These are phyloP conservation scores for Bradypodion ventrale DNA, from an alignment of 2,797 vertebrate species.

Conservation along the genomic window DNA sequence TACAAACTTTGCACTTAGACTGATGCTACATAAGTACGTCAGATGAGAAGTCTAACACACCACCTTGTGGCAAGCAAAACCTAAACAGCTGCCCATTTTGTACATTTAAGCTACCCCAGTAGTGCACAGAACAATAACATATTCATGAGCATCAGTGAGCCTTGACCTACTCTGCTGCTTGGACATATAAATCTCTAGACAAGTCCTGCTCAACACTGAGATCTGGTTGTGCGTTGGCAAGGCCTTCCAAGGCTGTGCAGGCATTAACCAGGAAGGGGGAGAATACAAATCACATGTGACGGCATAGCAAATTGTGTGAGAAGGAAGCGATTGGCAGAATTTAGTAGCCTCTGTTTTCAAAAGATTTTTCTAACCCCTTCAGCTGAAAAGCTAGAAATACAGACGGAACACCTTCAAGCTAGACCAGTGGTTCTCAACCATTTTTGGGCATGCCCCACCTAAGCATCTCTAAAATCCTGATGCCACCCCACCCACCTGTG, in stretches of 20 bases:
- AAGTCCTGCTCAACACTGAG: constrained; percentile 33
- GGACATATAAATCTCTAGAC: constrained; percentile 13
- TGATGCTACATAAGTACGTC: background rate
- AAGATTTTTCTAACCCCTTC: background rate
- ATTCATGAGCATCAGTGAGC: constrained; percentile 16
- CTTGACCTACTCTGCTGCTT: constrained; percentile 24
- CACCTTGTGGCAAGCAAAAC: background rate
- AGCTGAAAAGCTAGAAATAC: background rate
- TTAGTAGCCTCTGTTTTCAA: background rate
- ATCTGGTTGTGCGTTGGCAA: background rate
- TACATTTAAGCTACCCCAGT: background rate
- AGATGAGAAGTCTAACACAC: too few species aligned
- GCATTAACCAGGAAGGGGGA: constrained; percentile 16
- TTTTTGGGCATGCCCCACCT: too few species aligned
- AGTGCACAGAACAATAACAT: background rate
- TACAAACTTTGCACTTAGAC: background rate
- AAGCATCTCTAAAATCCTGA: too few species aligned
- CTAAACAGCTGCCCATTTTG: background rate
- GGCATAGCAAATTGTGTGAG: constrained; percentile 29
- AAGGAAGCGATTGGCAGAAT: background rate
- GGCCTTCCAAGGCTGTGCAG: background rate
- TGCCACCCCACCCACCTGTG: too few species aligned
- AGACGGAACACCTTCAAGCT: background rate
- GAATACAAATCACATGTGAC: constrained; percentile 13
- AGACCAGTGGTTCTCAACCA: too few species aligned